These are phyloP conservation scores for Nysson spinosus DNA, from an alignment of 2,888 invertebrate genomes.

Conservation along the genomic window DNA sequence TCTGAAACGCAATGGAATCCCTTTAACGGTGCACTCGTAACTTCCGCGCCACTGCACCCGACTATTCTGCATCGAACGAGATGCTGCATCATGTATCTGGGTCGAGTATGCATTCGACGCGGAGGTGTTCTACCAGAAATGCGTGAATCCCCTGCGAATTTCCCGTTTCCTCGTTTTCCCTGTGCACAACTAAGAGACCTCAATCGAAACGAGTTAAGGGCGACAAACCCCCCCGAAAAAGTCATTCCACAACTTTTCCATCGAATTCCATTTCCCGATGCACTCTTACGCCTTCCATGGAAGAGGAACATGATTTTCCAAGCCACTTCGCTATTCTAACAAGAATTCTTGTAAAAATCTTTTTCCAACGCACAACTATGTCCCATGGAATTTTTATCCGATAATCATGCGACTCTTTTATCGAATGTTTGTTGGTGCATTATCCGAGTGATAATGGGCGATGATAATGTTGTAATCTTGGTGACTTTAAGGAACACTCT, in stretches of 20 bases:
- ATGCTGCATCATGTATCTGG: slow-evolving; percentile 19
- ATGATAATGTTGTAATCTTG: too few species aligned
- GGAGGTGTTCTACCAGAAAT: slow-evolving; percentile 10
- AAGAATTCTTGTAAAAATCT: neutral
- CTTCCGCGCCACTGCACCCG: slow-evolving; percentile 10
- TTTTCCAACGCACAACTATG: neutral
- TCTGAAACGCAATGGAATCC: slow-evolving; percentile 2
- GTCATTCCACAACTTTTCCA: slow-evolving; percentile 1
- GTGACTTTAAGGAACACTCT: too few species aligned
- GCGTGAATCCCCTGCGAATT: slow-evolving; percentile 12
- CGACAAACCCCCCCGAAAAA: neutral
- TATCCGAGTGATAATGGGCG: too few species aligned
- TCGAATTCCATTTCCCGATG: neutral
- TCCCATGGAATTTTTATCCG: neutral
- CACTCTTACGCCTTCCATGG: neutral
- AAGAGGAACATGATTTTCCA: slow-evolving; percentile 1
- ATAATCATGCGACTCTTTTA: too few species aligned
- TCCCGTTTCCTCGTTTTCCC: too few species aligned
- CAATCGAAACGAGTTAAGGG: slow-evolving; percentile 4
- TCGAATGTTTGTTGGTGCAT: too few species aligned
- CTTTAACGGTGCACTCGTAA: slow-evolving; percentile 20
- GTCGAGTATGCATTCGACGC: slow-evolving; percentile 12
- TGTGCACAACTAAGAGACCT: slow-evolving; percentile 1
- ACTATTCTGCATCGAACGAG: slow-evolving; percentile 7
- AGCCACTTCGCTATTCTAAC: neutral